These are phyloP conservation scores for Paramacrobiotus metropolitanus DNA, from an alignment of 1,140 invertebrate genomes.

Conservation along the genomic window DNA sequence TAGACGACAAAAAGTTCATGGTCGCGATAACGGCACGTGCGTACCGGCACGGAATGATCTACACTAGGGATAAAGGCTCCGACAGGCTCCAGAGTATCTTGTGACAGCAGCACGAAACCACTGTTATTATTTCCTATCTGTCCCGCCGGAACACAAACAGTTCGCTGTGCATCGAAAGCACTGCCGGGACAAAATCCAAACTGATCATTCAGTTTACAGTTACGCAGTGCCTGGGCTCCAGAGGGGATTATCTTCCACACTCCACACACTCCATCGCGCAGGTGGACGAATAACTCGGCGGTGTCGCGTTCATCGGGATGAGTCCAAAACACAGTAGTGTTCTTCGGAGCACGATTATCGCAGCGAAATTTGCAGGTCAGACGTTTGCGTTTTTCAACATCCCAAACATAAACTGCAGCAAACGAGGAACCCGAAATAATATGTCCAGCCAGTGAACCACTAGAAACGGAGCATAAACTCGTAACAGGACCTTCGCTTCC, in stretches of 20 bases:
- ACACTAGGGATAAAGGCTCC: not conserved
- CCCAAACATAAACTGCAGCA: not conserved
- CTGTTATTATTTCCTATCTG: not conserved
- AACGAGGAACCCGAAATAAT: not conserved
- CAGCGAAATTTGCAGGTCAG: not conserved
- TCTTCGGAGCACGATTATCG: not conserved
- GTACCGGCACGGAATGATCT: not conserved
- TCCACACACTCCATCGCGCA: not conserved
- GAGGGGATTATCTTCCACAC: not conserved
- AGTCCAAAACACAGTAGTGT: not conserved
- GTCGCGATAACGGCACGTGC: not conserved
- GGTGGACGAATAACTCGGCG: not conserved
- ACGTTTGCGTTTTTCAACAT: not conserved
- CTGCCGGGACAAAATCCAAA: not conserved
- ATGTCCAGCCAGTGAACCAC: not conserved
- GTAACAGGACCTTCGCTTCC: not conserved
- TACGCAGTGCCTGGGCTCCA: not conserved
- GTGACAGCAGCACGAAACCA: not conserved
- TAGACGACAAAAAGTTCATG: not conserved
- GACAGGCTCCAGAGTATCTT: not conserved
- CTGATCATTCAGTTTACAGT: not conserved
- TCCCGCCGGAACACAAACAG: not conserved
- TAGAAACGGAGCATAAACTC: not conserved
- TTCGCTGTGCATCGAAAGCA: not conserved
- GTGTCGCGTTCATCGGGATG: not conserved